Conservation (phyloP, 2,888 invertebrate genomes). For the Pammene aurita region DNA sequence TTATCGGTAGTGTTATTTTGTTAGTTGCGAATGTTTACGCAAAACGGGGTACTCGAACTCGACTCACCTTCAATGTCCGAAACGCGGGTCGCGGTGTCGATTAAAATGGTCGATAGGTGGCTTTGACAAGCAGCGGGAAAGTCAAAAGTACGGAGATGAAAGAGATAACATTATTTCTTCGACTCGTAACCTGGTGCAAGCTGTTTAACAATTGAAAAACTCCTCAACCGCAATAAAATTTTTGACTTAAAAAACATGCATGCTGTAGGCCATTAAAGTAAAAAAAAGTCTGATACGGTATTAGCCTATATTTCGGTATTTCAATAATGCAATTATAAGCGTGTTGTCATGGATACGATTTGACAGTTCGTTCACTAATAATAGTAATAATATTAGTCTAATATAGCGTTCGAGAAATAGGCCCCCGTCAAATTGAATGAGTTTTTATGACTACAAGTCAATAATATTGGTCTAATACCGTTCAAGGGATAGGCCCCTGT, state of each 20-base stretch:
- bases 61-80: slow-evolving; percentile 76
- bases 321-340: too few relatives aligned
- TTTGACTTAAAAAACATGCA: background rate
- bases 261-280: background rate
- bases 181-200: background rate
- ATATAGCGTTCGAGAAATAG: too few relatives aligned
- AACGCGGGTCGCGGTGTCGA: slow-evolving; percentile 74
- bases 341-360: too few relatives aligned
- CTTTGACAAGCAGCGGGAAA: slow-evolving; percentile 66
- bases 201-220: slow-evolving; percentile 1
- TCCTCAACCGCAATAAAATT: background rate
- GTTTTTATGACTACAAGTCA: too few relatives aligned
- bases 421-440: too few relatives aligned
- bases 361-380: too few relatives aligned
- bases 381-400: too few relatives aligned
- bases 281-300: background rate
- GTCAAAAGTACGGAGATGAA: slow-evolving; percentile 54
- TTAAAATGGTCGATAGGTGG: slow-evolving; percentile 74
- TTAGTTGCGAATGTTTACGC: slow-evolving; percentile 75
- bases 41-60: slow-evolving; percentile 75
- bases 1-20: slow-evolving; percentile 53
- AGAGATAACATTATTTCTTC: slow-evolving; percentile 33
- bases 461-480: too few relatives aligned
- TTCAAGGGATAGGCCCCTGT: too few relatives aligned
- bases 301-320: too few relatives aligned